Base-by-base conservation (phyloP, 2,797 vertebrate genomes). In the Margarornis squamiger region DNA sequence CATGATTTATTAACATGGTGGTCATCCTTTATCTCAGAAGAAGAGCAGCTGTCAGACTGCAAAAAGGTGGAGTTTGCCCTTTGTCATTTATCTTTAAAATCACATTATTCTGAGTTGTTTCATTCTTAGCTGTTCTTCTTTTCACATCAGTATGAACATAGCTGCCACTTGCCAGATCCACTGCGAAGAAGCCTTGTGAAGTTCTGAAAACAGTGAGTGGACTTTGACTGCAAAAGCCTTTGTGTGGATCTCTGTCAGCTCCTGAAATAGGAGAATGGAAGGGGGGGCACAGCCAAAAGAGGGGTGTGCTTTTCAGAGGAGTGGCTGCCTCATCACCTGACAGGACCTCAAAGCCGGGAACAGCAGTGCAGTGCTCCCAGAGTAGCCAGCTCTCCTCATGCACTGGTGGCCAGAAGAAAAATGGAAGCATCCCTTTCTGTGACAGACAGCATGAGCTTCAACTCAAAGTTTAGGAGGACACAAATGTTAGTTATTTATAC, bases 71-170 rank as follows among this genome's bases (percentile, higher is more conserved):
- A 9, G 30, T 75, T 93, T 96, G 51, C 36, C 63, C 41, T 86
- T 90, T 70, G 43, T 81, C 7, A 81, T 88, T 92, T 90, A 30
- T 93, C 88, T 94, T 94, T 90, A 66, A 95, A 88, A 94, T 88
- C 46, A 62, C 73, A 55, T 90, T 13, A 68, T 83, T 86, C 54
- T 61, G 51, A 68, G 61, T 29, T 61, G 22, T 68, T 86, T 88
- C 6, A 38, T 92, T 86, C 66, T 62, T 81, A n/a, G 22, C 26
- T 8, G 5, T 67, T 93, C 41, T 84, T 57, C 71, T 86, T 78
- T 54, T 65, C 70, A 39, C 4, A 1, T n/a, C 57, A 54, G 2
- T n/a, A 14, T 58, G 52, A 68, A 75, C 0, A 0, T 2, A 7
- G 20, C 75, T 72, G 54, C n/a, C 14, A 12, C 43, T 86, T 38